Evolutionary conservation across 2,888 invertebrate species (phyloP).

Genomic region (Bruchidius siliquastri): DNA sequence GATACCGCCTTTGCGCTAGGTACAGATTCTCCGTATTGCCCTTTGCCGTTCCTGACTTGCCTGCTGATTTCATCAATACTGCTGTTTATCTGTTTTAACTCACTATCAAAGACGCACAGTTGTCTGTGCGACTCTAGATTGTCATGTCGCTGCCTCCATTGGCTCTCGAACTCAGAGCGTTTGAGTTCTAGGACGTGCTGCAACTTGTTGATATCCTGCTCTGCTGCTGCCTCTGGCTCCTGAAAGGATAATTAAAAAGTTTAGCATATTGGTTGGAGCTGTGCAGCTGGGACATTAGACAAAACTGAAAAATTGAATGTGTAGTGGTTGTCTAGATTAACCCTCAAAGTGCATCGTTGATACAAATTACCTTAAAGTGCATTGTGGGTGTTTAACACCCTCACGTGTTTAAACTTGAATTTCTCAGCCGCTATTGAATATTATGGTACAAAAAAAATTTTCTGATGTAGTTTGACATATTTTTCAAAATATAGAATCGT

Average conservation of each 20-base stretch:
- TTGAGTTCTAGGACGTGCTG: slow-evolving; percentile 58
- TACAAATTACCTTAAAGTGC: no score
- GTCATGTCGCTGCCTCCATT: slow-evolving; percentile 57
- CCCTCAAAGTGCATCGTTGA: no score
- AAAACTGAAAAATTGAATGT: no score
- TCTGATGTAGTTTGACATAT: no score
- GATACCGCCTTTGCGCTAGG: slow-evolving; percentile 66
- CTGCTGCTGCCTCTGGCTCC: slow-evolving; percentile 63
- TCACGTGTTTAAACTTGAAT: no score
- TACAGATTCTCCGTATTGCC: slow-evolving; percentile 69
- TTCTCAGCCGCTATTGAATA: no score
- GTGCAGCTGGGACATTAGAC: no score
- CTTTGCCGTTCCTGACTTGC: slow-evolving; percentile 60
- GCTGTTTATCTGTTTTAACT: slow-evolving; percentile 64
- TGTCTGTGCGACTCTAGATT: slow-evolving; percentile 60
- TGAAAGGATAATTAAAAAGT: slow-evolving; percentile 33
- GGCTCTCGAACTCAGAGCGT: slow-evolving; percentile 59
- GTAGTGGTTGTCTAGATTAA: no score
- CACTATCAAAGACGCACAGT: slow-evolving; percentile 63
- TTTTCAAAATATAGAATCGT: no score
- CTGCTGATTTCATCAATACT: slow-evolving; percentile 63
- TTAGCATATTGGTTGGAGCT: no score
- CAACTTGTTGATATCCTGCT: slow-evolving; percentile 65
- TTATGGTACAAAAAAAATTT: no score
- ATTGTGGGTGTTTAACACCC: no score